Conservation (phyloP, 2,888 invertebrate genomes). For the Synanthedon andrenaeformis region DNA sequence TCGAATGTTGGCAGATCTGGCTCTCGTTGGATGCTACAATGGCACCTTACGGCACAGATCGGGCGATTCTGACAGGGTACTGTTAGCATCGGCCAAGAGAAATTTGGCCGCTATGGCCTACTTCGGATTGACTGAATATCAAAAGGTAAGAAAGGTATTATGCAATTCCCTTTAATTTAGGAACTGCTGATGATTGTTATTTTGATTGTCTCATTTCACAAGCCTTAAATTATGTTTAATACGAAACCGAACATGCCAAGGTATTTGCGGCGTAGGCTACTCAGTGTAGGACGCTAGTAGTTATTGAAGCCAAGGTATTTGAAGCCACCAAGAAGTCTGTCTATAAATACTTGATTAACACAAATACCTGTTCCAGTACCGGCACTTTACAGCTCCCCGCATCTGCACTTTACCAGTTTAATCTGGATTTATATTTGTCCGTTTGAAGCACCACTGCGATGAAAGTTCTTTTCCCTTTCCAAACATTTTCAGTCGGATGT, state of each 20-base stretch:
- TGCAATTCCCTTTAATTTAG: not conserved
- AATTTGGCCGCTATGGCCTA: slow-evolving; percentile 96
- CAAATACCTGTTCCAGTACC: too few species aligned
- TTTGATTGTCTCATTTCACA: not conserved
- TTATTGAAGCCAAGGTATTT: not conserved
- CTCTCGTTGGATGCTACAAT: slow-evolving; percentile 96
- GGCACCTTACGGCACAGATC: slow-evolving; percentile 77
- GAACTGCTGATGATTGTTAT: too few species aligned
- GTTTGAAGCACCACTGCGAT: too few species aligned
- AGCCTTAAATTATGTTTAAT: not conserved
- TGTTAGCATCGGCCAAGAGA: slow-evolving; percentile 94
- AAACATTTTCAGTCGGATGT: too few species aligned
- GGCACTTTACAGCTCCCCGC: too few species aligned
- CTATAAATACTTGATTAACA: too few species aligned
- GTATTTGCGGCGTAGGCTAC: slow-evolving; percentile 7
- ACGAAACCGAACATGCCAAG: not conserved
- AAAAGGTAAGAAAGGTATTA: slow-evolving; percentile 74
- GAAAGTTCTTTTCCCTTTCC: too few species aligned
- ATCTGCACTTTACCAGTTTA: too few species aligned
- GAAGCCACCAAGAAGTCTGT: too few species aligned
- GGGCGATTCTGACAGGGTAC: slow-evolving; percentile 82
- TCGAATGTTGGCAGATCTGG: slow-evolving; percentile 96
- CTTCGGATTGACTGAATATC: slow-evolving; percentile 96
- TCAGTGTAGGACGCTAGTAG: slow-evolving; percentile 6
- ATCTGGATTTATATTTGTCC: too few species aligned